phyloP scores from a whole-genome alignment of 1,140 invertebrate genomes.

The Lamellibrachia luymesi region DNA sequence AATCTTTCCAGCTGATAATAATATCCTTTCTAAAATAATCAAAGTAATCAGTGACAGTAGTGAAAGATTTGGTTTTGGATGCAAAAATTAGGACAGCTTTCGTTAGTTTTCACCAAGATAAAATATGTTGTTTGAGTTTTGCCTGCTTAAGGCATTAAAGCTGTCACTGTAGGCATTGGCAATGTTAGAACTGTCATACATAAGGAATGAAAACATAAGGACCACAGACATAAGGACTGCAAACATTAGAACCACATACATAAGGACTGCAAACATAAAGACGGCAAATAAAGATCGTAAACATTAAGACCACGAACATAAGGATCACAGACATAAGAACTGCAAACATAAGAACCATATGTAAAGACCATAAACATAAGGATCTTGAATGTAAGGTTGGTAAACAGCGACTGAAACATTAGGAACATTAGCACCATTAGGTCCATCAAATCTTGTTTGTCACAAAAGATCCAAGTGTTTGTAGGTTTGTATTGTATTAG shows the following conservation, averaged over 20 bases:
- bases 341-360: neutral
- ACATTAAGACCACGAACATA: neutral
- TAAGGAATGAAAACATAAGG: neutral
- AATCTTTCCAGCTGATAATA: constrained; percentile 95
- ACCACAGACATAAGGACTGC: neutral
- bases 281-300: neutral
- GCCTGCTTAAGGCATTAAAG: neutral
- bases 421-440: neutral
- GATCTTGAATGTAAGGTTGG: neutral
- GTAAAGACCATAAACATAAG: neutral
- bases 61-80: neutral
- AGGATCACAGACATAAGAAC: neutral
- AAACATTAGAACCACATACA: neutral
- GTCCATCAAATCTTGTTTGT: neutral
- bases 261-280: neutral
- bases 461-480: neutral
- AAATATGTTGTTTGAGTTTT: neutral
- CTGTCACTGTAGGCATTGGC: neutral
- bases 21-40: constrained; percentile 62
- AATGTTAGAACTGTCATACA: neutral
- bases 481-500: neutral
- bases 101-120: neutral
- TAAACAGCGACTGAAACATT: neutral
- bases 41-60: neutral
- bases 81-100: neutral